Base-by-base conservation (phyloP, 2,888 invertebrate genomes). In the Troides aeacus region DNA sequence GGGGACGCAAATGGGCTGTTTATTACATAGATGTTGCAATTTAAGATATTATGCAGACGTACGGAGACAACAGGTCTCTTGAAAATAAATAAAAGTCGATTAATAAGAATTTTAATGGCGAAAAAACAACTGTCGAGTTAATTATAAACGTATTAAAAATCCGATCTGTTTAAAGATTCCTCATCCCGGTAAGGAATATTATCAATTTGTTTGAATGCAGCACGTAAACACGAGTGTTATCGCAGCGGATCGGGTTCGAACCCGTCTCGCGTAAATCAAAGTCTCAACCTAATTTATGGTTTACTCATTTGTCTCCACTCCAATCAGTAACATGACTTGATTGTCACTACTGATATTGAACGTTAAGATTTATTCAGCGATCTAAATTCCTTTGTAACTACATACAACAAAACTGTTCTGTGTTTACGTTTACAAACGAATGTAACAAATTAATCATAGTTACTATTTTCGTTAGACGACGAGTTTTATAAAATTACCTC, bases 261-360 rank as follows among this genome's bases (percentile, higher is more conserved):
- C 42, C 39, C 23, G 23, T 57, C 23, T 15, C 39, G 15, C 57
- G 24, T 65, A 57, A 58, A 57, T 65, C 64, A 42, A 42, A 42
- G 8, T 18, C 23, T 36, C 5, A 60, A n/a, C 36, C 58, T 64
- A 64, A 60, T 59, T 68, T 68, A 68, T 56, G 64, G 21, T 39
- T 50, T 8, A 36, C 15, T 59, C 64, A 59, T 64, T 60, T 50
- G 68, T 63, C 64, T 46, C 18, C 50, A 36, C n/a, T 63, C 36
- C 60, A 67, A 62, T 62, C 62, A 67, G 23, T 17, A 50, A 21
- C 66, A 18, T 42, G 63, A 58, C 36, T 50, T 59, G 68, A 53
- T 53, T 53, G 59, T 36, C 53, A 50, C 60, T 63, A 39, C 60
- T 23, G 68, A 68, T 68, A 64, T 53, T n/a, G 23, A 58, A 21